Percentiles rank a stretch among this genome's conserved stretches.
Conservation (phyloP, 2,797 vertebrate genomes). For the Microcaecilia unicolor region DNA sequence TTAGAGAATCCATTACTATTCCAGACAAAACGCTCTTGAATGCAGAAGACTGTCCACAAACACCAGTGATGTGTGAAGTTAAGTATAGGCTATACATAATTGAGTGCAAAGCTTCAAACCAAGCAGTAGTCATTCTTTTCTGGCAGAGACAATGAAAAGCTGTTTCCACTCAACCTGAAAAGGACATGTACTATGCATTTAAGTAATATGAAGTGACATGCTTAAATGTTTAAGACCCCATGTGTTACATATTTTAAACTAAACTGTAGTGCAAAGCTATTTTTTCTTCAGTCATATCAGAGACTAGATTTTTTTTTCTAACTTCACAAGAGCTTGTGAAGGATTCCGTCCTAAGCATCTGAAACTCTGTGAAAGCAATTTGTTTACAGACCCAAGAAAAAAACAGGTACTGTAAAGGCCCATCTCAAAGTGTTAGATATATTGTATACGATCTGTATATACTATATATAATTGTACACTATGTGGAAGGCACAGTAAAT, state of each 20-base stretch:
- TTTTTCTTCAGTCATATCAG: constrained; percentile 27
- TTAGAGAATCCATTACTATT: no score
- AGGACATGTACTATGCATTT: constrained; percentile 51
- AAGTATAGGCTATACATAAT: no score
- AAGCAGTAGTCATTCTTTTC: constrained; percentile 19
- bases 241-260: constrained; percentile 40
- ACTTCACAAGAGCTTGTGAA: constrained; percentile 17
- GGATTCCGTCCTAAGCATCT: constrained; percentile 7
- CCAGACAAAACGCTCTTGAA: no score
- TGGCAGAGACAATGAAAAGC: constrained; percentile 19
- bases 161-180: constrained; percentile 36
- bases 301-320: constrained; percentile 64
- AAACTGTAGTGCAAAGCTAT: no score
- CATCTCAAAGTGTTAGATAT: constrained; percentile 46
- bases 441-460: constrained; percentile 62
- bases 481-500: constrained; percentile 58
- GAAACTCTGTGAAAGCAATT: constrained; percentile 21
- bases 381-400: constrained; percentile 41
- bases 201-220: constrained; percentile 41
- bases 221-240: constrained; percentile 47
- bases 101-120: no score
- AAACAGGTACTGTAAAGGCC: constrained; percentile 35
- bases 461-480: constrained; percentile 56
- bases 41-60: no score
- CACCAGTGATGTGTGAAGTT: background rate